These are phyloP conservation scores for Cryptocheilus praepositus DNA, from an alignment of 2,888 invertebrate species.

Conservation along the genomic window DNA sequence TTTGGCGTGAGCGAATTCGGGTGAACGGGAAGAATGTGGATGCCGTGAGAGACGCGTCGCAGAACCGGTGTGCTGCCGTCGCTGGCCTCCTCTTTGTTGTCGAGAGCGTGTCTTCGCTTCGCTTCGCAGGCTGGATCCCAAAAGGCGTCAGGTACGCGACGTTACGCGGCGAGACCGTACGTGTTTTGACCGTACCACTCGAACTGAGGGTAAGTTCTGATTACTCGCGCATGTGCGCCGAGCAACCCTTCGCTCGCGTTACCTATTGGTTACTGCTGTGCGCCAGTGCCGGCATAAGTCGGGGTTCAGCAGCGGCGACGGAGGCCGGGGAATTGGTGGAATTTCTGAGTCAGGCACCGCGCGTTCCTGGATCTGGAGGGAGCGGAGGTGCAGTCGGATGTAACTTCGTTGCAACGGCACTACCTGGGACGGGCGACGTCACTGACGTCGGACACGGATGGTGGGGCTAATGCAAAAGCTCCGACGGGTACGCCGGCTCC, in stretches of 20 bases:
- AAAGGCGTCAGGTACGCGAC: slow-evolving; percentile 24
- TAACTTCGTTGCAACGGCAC: too few relatives aligned
- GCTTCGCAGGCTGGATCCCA: not conserved
- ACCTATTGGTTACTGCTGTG: slow-evolving; percentile 29
- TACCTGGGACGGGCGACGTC: too few relatives aligned
- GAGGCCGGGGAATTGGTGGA: too few relatives aligned
- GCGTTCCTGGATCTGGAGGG: too few relatives aligned
- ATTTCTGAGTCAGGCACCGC: too few relatives aligned
- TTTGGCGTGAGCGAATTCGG: not conserved
- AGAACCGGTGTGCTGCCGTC: not conserved
- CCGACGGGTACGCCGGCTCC: too few relatives aligned
- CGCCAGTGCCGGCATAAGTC: slow-evolving; percentile 23
- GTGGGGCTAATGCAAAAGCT: too few relatives aligned
- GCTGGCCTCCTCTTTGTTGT: too few relatives aligned
- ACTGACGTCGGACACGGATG: too few relatives aligned
- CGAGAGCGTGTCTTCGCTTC: too few relatives aligned
- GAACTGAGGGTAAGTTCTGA: slow-evolving; percentile 51
- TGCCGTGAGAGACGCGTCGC: not conserved
- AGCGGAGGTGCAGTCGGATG: too few relatives aligned
- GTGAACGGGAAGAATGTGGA: not conserved
- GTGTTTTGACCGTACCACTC: slow-evolving; percentile 42
- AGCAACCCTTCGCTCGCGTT: slow-evolving; percentile 34
- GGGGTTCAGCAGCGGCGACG: too few relatives aligned
- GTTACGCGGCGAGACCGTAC: slow-evolving; percentile 34
- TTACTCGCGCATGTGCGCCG: slow-evolving; percentile 43